These are phyloP conservation scores for Xestia c-nigrum DNA, from an alignment of 2,888 invertebrate genomes.

Conservation along the genomic window DNA sequence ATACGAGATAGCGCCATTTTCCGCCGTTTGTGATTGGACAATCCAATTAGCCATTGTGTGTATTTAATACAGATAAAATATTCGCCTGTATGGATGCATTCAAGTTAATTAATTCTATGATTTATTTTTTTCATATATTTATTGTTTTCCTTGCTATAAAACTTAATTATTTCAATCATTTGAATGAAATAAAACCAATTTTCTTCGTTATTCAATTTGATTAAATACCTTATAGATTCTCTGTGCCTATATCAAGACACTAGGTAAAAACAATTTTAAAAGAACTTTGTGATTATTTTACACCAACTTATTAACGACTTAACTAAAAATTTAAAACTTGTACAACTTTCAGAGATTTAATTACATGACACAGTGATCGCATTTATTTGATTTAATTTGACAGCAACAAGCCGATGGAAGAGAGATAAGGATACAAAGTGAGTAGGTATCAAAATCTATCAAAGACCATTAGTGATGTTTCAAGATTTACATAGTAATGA, in stretches of 20 bases:
- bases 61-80: neutral
- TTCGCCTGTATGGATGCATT: neutral
- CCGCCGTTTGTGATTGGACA: slow-evolving; percentile 4
- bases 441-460: neutral
- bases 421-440: neutral
- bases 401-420: neutral
- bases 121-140: neutral
- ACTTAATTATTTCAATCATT: neutral
- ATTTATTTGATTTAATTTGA: neutral
- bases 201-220: neutral
- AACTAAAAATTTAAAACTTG: neutral
- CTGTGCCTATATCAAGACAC: neutral
- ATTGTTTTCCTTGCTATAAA: neutral
- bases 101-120: neutral
- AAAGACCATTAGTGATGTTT: neutral
- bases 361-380: neutral
- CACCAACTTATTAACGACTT: neutral
- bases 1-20: neutral
- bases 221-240: neutral
- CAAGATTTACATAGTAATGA: neutral
- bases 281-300: neutral
- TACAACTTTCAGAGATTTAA: neutral
- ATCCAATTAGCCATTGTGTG: neutral
- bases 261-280: neutral
- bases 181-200: neutral